These are phyloP conservation scores for Patella depressa DNA, from an alignment of 2,888 invertebrate genomes.

Conservation along the genomic window DNA sequence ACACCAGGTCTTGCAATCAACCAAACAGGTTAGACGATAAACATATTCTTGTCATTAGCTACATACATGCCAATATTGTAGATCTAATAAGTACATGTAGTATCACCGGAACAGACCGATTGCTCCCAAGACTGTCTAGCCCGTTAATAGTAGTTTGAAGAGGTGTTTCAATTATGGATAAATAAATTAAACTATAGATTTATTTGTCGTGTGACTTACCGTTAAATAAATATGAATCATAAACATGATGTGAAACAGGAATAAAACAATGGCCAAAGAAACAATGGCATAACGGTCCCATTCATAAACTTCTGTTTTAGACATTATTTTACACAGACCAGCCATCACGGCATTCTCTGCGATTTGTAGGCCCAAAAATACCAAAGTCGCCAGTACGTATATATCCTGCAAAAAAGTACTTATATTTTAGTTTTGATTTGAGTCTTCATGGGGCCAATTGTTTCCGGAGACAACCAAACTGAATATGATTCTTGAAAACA, in stretches of 20 bases:
- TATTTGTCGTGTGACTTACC: conserved; percentile 46
- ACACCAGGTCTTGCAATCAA: too few relatives aligned
- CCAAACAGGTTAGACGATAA: too few relatives aligned
- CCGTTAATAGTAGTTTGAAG: background rate
- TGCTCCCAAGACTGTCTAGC: background rate
- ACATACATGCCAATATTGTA: too few relatives aligned
- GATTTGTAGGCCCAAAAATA: conserved; percentile 54
- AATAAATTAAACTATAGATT: background rate
- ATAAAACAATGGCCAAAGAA: conserved; percentile 50
- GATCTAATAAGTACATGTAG: background rate
- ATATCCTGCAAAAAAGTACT: conserved; percentile 49
- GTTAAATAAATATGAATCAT: conserved; percentile 62
- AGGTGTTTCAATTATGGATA: background rate
- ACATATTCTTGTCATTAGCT: too few relatives aligned
- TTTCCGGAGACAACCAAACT: too few relatives aligned
- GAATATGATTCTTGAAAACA: too few relatives aligned
- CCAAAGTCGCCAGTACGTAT: conserved; percentile 56
- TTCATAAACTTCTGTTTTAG: conserved; percentile 31
- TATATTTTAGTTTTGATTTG: too few relatives aligned
- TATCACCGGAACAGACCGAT: background rate
- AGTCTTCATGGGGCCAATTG: too few relatives aligned
- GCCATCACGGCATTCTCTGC: conserved; percentile 55
- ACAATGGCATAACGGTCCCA: conserved; percentile 51
- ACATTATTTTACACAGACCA: conserved; percentile 36
- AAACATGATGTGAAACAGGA: conserved; percentile 65